Evolutionary conservation across 1,140 invertebrate species (phyloP), one percentile per base, ranked within the genome.

Genomic region (Triops longicaudatus): DNA sequence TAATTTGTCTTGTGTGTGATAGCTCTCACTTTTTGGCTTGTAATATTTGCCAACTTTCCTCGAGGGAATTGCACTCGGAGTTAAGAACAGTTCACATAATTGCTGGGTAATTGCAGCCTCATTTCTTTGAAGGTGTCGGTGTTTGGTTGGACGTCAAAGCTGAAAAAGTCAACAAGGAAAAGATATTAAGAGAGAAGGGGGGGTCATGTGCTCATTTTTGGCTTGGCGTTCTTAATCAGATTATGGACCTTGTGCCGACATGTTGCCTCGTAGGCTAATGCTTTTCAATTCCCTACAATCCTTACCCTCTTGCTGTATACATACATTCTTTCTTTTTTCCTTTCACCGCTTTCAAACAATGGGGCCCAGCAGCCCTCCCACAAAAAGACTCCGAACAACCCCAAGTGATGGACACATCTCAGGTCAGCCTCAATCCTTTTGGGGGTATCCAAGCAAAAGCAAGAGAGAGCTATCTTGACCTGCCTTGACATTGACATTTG

Each of bases 241-340:
- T 63, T 63, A 63, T 63, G 50, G 50, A 17, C 50, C 50, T 63
- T 63, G 50, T 17, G 50, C 50, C 50, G 50, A 63, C 50, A 63
- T 63, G 50, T 63, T 63, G 50, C 50, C 50, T 63, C 22, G 50
- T 63, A 63, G 50, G 50, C 50, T 63, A 63, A 63, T 63, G 50
- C 50, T 63, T 63, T 63, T 63, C 50, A 63, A 63, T 63, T 63
- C 50, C 31, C 50, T 63, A 63, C 50, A 63, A 63, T 63, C 50
- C 50, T 22, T 63, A 22, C 50, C 50, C 50, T 22, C 50, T 11
- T 9, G 14, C 50, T 22, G 17, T 63, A 63, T 37, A 37, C 7
- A 37, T 37, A 37, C 31, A 4, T 37, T 37, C 50, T 63, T 17
- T 63, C 3, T 22, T 63, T 63, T n/a, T 63, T 14, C 50, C 50